Evolutionary conservation across 2,797 vertebrate species (phyloP).

Genomic region (Arremon aurantiirostris): DNA sequence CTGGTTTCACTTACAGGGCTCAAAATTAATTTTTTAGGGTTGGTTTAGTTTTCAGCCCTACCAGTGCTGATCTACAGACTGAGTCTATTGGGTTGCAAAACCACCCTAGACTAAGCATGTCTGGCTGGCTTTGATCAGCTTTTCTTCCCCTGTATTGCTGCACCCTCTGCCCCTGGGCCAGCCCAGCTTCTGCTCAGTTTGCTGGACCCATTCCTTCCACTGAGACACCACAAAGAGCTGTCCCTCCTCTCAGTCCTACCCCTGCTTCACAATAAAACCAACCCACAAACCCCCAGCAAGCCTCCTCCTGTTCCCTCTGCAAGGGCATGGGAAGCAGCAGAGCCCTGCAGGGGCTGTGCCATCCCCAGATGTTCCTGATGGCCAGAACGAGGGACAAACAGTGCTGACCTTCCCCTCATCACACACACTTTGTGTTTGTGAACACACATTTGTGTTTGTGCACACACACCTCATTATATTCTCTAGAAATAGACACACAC

Average conservation of each 20-base stretch:
- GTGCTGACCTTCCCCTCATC: neutral
- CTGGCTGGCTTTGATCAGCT: neutral
- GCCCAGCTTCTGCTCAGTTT: neutral
- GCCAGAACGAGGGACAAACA: neutral
- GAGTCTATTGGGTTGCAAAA: neutral
- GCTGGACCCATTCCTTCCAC: accelerated
- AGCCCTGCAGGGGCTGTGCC: neutral
- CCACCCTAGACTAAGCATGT: too few species aligned
- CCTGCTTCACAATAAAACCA: neutral
- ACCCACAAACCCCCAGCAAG: neutral
- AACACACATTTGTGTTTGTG: neutral
- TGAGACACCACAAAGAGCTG: neutral
- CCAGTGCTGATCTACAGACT: neutral
- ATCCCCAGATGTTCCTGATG: accelerated
- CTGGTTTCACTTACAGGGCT: neutral
- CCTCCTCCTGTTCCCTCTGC: neutral
- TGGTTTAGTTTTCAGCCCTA: neutral
- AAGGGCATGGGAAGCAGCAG: accelerated
- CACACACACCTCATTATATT: neutral
- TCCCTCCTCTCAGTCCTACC: neutral
- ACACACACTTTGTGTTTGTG: neutral
- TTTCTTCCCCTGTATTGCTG: neutral
- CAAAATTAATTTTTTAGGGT: neutral
- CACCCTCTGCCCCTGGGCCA: neutral
- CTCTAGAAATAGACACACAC: neutral